phyloP scores from a whole-genome alignment of 2,113 vertebrate genomes.

The Grammomys dolichurus region DNA sequence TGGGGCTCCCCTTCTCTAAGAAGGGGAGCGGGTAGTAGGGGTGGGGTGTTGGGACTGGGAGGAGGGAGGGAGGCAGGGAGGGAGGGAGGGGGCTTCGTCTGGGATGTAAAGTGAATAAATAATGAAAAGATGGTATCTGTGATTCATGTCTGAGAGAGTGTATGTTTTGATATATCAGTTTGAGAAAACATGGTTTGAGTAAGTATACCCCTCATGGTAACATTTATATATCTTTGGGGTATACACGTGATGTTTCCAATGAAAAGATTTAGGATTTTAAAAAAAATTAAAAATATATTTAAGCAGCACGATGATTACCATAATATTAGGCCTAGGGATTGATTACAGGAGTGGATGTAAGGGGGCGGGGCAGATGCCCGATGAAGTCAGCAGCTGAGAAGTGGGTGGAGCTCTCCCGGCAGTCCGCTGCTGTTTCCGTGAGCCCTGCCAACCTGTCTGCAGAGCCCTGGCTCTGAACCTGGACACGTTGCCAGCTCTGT shows the following conservation, averaged over 20 bases:
- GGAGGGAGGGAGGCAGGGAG: too few species aligned
- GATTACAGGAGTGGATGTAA: background rate
- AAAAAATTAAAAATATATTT: background rate
- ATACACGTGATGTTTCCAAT: background rate
- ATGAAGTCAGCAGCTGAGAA: constrained; percentile 37
- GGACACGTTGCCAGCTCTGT: background rate
- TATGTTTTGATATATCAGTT: background rate
- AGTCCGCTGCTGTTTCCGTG: background rate
- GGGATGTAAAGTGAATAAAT: too few species aligned
- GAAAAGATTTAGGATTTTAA: background rate
- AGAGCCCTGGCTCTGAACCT: background rate
- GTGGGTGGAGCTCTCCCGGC: background rate
- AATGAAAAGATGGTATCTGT: background rate
- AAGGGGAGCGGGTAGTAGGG: too few species aligned
- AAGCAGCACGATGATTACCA: background rate
- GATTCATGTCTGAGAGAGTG: background rate
- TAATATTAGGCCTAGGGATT: background rate
- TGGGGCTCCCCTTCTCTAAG: too few species aligned
- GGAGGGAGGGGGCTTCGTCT: too few species aligned
- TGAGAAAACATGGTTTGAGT: constrained; percentile 13
- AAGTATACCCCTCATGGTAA: background rate
- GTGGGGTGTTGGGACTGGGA: too few species aligned
- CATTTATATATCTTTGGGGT: constrained; percentile 1
- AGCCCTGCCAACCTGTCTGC: background rate
- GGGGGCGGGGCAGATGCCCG: background rate